Percentiles rank a stretch among this genome's conserved stretches.
Conservation (phyloP, 2,888 invertebrate genomes). For the Stictocephala bisonia region DNA sequence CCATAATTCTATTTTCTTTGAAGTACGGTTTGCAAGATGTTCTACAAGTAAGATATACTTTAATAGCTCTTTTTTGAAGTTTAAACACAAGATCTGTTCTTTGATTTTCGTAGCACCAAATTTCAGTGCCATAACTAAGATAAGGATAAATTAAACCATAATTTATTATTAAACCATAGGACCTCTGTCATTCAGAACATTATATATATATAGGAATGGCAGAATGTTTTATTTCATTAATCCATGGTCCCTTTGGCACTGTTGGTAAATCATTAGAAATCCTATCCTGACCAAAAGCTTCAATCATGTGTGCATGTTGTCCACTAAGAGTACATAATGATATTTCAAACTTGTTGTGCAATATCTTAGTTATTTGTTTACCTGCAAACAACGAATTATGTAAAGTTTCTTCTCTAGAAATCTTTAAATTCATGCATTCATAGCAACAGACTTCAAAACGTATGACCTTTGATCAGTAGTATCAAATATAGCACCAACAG, state of each 20-base stretch:
- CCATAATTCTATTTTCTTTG: too few relatives aligned
- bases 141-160: too few relatives aligned
- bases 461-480: neutral
- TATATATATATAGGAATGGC: neutral
- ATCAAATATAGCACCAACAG: neutral
- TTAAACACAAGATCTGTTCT: too few relatives aligned
- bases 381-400: constrained; percentile 13
- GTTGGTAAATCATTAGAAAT: neutral
- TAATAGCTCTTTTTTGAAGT: too few relatives aligned
- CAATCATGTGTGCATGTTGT: neutral
- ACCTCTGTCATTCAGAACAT: neutral
- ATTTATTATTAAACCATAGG: too few relatives aligned
- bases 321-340: neutral
- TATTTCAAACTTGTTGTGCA: neutral
- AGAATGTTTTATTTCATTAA: too few relatives aligned
- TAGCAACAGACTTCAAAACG: neutral
- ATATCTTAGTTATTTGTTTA: neutral
- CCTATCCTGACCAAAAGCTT: neutral
- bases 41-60: too few relatives aligned
- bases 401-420: neutral
- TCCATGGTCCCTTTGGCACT: neutral
- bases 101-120: too few relatives aligned
- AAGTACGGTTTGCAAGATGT: too few relatives aligned
- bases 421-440: neutral
- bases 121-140: too few relatives aligned